These are phyloP conservation scores for Hydrocynus forskahlii DNA, from an alignment of 2,797 vertebrate species.

Conservation along the genomic window DNA sequence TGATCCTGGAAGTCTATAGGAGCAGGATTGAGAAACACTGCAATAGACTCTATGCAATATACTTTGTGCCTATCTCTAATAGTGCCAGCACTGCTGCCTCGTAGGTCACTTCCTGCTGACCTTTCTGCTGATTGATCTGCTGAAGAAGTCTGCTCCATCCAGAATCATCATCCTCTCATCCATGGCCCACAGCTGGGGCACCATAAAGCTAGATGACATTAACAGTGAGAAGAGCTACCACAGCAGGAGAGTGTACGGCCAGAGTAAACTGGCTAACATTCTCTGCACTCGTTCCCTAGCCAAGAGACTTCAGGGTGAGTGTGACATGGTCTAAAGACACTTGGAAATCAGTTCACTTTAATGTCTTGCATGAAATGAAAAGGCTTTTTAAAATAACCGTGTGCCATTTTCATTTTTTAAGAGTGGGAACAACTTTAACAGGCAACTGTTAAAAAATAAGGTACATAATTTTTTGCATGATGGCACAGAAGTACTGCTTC, in stretches of 20 bases:
- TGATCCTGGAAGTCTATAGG: no score
- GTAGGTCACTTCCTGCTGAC: conserved; percentile 86
- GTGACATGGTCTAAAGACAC: not conserved
- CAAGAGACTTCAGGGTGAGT: conserved; percentile 77
- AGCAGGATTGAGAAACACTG: not conserved
- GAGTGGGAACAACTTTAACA: no score
- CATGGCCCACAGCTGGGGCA: conserved; percentile 76
- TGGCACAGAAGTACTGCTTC: no score
- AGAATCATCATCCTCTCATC: conserved; percentile 84
- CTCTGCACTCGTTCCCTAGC: conserved; percentile 82
- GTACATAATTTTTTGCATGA: no score
- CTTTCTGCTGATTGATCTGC: conserved; percentile 77
- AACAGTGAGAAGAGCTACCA: conserved; percentile 81
- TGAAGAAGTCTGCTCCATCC: conserved; percentile 80
- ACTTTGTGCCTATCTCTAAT: not conserved
- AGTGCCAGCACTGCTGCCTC: not conserved
- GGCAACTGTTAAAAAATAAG: no score
- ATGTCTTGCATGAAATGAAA: no score
- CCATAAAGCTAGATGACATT: conserved; percentile 82
- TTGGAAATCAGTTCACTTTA: not conserved
- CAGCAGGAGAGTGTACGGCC: conserved; percentile 77
- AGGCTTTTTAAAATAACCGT: no score
- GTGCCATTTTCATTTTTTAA: no score
- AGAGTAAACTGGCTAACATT: conserved; percentile 86
- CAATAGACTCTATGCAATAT: not conserved